Evolutionary conservation across 2,113 vertebrate genomes (phyloP).

Genomic region (Heterocephalus glaber): DNA sequence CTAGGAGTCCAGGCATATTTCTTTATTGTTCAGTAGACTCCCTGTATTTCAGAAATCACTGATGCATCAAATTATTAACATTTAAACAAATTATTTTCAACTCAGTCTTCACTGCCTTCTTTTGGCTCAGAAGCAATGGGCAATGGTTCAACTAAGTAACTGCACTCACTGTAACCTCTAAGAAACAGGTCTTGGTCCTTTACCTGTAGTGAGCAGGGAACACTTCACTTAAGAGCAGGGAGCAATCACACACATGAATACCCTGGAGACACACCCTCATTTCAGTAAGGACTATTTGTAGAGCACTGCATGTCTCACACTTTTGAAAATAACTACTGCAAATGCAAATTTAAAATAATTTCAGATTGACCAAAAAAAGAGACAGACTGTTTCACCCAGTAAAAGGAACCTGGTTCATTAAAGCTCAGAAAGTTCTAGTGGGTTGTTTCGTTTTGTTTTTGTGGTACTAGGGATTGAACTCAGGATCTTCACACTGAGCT

Average conservation of each 20-base stretch:
- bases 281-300: neutral
- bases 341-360: slow-evolving; percentile 31
- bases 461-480: neutral
- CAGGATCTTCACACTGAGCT: neutral
- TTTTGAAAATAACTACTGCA: neutral
- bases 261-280: neutral
- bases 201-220: neutral
- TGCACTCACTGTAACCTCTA: neutral
- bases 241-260: neutral
- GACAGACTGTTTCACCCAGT: neutral
- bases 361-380: slow-evolving; percentile 1
- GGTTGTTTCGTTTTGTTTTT: neutral
- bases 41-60: slow-evolving; percentile 59
- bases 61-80: slow-evolving; percentile 60
- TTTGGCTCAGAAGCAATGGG: neutral
- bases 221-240: neutral
- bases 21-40: slow-evolving; percentile 55
- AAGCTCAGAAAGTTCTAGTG: neutral
- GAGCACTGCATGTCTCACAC: neutral
- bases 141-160: neutral
- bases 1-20: slow-evolving; percentile 29
- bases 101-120: slow-evolving; percentile 31
- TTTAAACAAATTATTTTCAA: slow-evolving; percentile 64
- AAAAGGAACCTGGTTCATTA: neutral
- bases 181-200: neutral